Conservation (phyloP, 2,888 invertebrate species). For the Hyposoter didymator region DNA sequence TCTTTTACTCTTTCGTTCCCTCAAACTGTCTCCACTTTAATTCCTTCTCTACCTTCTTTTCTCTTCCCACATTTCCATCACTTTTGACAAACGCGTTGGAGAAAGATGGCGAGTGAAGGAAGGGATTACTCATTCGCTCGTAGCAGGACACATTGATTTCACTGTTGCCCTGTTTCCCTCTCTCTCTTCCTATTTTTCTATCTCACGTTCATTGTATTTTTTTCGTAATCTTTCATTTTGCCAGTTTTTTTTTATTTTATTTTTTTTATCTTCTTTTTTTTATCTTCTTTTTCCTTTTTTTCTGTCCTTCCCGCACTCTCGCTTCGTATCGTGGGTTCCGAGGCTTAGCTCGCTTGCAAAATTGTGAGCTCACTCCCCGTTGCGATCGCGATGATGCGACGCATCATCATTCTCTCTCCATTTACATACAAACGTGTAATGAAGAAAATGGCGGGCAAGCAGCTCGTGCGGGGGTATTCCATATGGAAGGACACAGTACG, state of each 20-base stretch:
- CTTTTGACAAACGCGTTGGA: constrained; percentile 46
- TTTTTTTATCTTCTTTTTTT: not conserved
- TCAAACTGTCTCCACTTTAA: constrained; percentile 20
- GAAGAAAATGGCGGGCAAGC: not conserved
- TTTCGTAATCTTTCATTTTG: no score
- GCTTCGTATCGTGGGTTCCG: not conserved
- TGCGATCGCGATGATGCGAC: constrained; percentile 50
- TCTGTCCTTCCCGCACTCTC: not conserved
- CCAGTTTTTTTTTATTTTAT: no score
- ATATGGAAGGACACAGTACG: not conserved
- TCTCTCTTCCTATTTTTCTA: not conserved
- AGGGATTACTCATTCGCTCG: constrained; percentile 66
- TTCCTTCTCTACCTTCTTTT: not conserved
- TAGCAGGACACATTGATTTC: constrained; percentile 65
- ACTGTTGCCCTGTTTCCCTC: constrained; percentile 57
- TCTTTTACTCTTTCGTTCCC: constrained; percentile 21
- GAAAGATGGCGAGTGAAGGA: constrained; percentile 42
- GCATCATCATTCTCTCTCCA: constrained; percentile 42
- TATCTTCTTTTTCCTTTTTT: not conserved
- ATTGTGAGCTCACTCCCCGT: constrained; percentile 23
- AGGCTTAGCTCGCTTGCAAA: not conserved
- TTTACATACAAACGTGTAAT: not conserved
- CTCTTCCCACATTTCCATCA: not conserved
- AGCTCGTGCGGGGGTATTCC: not conserved
- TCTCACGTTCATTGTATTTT: no score